phyloP scores from a whole-genome alignment of 2,888 invertebrate species.

The Ramazzottius varieornatus region DNA sequence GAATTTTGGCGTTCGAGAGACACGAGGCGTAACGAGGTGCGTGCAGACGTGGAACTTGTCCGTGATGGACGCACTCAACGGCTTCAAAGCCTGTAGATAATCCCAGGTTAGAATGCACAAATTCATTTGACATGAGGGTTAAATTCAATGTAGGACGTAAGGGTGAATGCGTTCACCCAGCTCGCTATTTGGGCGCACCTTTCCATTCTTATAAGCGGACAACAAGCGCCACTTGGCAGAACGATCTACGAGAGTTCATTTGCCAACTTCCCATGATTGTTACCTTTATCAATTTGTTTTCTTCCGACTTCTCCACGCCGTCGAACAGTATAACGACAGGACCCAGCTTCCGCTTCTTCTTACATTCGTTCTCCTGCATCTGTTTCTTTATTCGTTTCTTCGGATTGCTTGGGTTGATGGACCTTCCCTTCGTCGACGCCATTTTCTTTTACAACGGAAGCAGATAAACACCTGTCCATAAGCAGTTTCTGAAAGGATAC shows the following conservation, averaged over 20 bases:
- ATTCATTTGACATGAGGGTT: too few relatives aligned
- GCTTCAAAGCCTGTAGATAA: neutral
- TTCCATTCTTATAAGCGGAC: too few relatives aligned
- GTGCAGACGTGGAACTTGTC: slow-evolving; percentile 2
- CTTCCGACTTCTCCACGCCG: neutral
- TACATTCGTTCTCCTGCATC: neutral
- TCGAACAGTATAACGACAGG: neutral
- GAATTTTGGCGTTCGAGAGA: neutral
- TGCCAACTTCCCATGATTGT: too few relatives aligned
- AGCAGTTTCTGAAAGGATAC: neutral
- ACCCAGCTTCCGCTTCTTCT: neutral
- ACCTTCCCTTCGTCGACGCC: neutral
- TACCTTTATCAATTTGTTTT: slow-evolving; percentile 1
- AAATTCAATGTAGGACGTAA: too few relatives aligned
- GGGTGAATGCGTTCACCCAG: too few relatives aligned
- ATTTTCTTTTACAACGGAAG: neutral
- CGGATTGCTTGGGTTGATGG: neutral
- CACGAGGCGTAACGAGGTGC: neutral
- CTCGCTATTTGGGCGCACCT: too few relatives aligned
- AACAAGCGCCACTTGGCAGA: too few relatives aligned
- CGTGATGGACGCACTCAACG: neutral
- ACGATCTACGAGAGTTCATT: too few relatives aligned
- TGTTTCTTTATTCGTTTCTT: neutral
- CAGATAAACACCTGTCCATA: too few relatives aligned
- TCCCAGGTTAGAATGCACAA: neutral